Evolutionary conservation across 37 sponge, comb jelly and placozoan genomes (phyloP).

Genomic region (Haliclona indistincta): DNA sequence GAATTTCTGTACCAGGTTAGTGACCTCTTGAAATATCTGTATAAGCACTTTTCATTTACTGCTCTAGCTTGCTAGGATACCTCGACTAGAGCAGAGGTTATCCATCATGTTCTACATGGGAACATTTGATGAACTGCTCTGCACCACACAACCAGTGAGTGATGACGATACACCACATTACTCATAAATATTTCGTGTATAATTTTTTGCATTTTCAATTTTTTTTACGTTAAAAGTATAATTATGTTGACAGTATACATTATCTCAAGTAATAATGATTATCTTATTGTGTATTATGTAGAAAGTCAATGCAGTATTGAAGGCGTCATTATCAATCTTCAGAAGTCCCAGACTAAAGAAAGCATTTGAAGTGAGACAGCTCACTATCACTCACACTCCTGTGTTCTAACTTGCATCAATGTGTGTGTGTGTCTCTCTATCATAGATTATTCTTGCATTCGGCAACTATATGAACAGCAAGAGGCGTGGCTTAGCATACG

Average conservation of each 20-base stretch:
- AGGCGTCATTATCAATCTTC: constrained; percentile 68
- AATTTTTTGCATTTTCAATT: too few species aligned
- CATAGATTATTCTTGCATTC: constrained; percentile 83
- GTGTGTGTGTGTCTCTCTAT: background rate
- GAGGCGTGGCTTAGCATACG: constrained; percentile 69
- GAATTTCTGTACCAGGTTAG: constrained; percentile 78
- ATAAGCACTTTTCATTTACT: background rate
- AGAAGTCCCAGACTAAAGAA: constrained; percentile 71
- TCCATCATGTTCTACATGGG: constrained; percentile 84
- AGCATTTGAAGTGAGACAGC: constrained; percentile 69
- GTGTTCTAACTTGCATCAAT: too few species aligned
- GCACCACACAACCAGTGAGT: constrained; percentile 65
- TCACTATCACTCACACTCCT: background rate
- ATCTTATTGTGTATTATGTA: constrained; percentile 18
- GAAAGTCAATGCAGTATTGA: constrained; percentile 72
- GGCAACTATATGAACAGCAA: constrained; percentile 95
- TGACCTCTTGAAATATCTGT: too few species aligned
- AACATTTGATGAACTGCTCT: constrained; percentile 81
- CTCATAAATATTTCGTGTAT: too few species aligned
- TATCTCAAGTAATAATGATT: too few species aligned
- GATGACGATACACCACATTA: too few species aligned
- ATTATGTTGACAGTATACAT: too few species aligned
- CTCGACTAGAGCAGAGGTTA: constrained; percentile 71
- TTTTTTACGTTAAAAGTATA: too few species aligned
- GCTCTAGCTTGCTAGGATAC: constrained; percentile 70